phyloP scores from a whole-genome alignment of 2,113 vertebrate species.

The Thomomys bottae region DNA sequence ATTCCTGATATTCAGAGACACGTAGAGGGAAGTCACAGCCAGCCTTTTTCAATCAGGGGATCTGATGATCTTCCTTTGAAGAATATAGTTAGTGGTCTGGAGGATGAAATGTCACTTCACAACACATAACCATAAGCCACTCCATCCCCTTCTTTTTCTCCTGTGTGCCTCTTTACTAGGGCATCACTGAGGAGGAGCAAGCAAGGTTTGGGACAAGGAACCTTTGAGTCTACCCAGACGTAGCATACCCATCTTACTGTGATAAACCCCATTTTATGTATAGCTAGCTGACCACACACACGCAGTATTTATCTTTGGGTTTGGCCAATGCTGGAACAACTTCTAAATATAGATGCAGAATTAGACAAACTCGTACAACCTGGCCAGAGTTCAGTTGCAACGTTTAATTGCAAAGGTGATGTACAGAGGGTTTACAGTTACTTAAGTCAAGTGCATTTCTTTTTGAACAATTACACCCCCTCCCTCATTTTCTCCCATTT shows the following conservation, averaged over 20 bases:
- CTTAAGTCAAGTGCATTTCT: too few relatives aligned
- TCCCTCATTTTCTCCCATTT: too few relatives aligned
- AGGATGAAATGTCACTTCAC: background rate
- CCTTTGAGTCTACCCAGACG: background rate
- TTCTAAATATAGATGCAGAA: slow-evolving; percentile 66
- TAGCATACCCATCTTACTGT: background rate
- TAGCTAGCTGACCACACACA: background rate
- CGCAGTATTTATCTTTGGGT: slow-evolving; percentile 67
- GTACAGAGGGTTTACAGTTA: too few relatives aligned
- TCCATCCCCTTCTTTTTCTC: background rate
- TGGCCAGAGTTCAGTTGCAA: slow-evolving; percentile 62
- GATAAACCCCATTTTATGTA: background rate
- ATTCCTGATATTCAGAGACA: background rate
- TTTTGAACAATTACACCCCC: too few relatives aligned
- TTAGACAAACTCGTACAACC: slow-evolving; percentile 70
- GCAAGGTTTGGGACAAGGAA: background rate
- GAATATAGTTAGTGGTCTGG: background rate
- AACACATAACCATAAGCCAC: background rate
- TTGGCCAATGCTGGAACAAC: slow-evolving; percentile 37
- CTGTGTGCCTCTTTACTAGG: background rate
- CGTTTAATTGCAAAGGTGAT: too few relatives aligned
- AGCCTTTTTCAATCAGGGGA: background rate
- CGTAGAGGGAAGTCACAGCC: background rate
- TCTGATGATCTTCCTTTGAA: background rate
- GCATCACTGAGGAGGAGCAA: background rate